Conservation (phyloP, 1,140 invertebrate genomes). For the Maconellicoccus hirsutus region DNA sequence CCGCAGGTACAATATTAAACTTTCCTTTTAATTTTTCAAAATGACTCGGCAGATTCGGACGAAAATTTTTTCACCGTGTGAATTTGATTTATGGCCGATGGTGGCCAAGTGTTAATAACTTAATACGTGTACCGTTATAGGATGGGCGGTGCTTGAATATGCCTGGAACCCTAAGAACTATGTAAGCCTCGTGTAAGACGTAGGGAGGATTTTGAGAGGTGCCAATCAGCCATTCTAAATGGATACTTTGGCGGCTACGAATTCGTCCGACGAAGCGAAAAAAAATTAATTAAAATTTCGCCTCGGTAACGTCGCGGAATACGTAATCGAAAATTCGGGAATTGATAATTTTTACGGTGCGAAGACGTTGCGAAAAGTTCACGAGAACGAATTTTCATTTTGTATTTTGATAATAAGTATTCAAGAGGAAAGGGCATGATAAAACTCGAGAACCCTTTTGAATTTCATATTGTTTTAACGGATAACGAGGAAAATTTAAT, state of each 20-base stretch:
- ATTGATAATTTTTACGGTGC: neutral
- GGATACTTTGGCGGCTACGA: no score
- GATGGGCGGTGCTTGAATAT: neutral
- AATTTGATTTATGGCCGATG: slow-evolving; percentile 9
- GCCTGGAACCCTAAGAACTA: no score
- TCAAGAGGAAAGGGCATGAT: slow-evolving; percentile 14
- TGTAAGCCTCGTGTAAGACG: no score
- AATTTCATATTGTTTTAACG: slow-evolving; percentile 18
- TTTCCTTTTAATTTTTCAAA: slow-evolving; percentile 20
- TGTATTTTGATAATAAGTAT: neutral
- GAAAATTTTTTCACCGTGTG: slow-evolving; percentile 13
- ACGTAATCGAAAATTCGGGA: neutral
- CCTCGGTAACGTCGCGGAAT: neutral
- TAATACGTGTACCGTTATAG: slow-evolving; percentile 10
- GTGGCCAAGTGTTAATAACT: neutral
- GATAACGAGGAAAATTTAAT: slow-evolving; percentile 16
- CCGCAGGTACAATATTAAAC: slow-evolving; percentile 1
- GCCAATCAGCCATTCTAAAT: no score
- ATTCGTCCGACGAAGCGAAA: neutral
- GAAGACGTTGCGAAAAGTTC: neutral
- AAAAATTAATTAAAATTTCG: slow-evolving; percentile 1
- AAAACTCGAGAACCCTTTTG: slow-evolving; percentile 14
- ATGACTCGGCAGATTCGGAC: slow-evolving; percentile 14
- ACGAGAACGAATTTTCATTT: neutral
- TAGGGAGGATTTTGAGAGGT: no score